Base-by-base conservation (phyloP, 92 coral and sea anemone genomes). In the Umimayanthus chanpuru region DNA sequence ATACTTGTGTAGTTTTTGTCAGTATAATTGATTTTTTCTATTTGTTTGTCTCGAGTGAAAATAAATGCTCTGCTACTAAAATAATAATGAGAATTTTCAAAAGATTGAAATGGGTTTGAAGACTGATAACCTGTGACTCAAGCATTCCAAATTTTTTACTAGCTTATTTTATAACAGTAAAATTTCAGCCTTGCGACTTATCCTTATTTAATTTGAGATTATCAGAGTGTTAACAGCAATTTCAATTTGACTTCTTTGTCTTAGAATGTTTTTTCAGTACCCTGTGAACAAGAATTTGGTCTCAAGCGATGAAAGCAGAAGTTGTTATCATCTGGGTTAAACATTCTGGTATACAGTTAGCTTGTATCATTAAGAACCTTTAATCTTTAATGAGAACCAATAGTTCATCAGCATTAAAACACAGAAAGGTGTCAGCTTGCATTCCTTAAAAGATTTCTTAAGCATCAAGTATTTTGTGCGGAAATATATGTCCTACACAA, bases 151-250 rank as follows among this genome's bases (percentile, higher is more conserved):
- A 80, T 80, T 10, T 49, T 23, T 76, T 76, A 43, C 43, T 61
- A 20, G 2, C 66, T n/a, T 47, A 26, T 20, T 55, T 80, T 80
- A 2, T 29, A 39, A 8, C 29, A 29, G 26, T 56, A 9, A 53
- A 53, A 53, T 9, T 53, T 53, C 58, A 53, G 2, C 58, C 58
- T 53, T 32, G 36, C 20, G 20, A 61, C 26, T 55, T 32, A 80
- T 80, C 84, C 29, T 28, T 80, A 29, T 80, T 80, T 18, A 80
- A 80, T 80, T 80, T 80, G 21, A 20, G 6, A 55, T 30, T 80
- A 30, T 56, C 12, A 8, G 55, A 28, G 28, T 40, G 86, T 67
- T 66, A 82, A 81, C 74, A 70, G 28, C 49, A 67, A 16, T 56
- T 65, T 10, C 38, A 50, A 16, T 40, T 44, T 40, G 23, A 66